Conservation (phyloP, 2,113 vertebrate species). For the Argyrosomus japonicus region DNA sequence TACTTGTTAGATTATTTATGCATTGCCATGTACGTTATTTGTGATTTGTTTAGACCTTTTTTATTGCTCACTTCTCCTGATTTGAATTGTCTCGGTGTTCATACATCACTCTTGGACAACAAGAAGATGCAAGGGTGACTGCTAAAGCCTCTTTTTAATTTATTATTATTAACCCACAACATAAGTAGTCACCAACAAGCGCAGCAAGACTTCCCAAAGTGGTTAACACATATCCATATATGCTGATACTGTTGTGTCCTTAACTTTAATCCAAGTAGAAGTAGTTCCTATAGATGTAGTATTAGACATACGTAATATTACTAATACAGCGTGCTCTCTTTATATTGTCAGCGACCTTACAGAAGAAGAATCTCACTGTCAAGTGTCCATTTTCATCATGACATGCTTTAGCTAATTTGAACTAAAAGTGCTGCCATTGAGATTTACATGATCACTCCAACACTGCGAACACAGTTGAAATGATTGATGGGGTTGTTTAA, state of each 20-base stretch:
- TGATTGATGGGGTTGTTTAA: conserved; percentile 64
- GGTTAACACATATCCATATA: too few species aligned
- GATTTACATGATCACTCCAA: conserved; percentile 33
- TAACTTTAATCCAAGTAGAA: neutral
- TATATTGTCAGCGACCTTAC: neutral
- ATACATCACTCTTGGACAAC: too few species aligned
- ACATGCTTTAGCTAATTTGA: conserved; percentile 30
- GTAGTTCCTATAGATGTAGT: neutral
- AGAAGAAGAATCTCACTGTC: conserved; percentile 4
- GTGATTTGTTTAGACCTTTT: neutral
- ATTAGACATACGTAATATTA: neutral
- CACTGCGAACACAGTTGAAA: conserved; percentile 42
- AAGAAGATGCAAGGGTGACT: neutral
- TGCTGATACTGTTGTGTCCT: neutral
- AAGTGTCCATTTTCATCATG: conserved; percentile 25
- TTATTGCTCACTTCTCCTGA: neutral
- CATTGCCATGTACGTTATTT: neutral
- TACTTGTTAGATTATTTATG: too few species aligned
- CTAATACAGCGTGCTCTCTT: neutral
- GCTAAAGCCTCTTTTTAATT: neutral
- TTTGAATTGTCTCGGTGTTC: neutral
- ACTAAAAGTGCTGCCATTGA: conserved; percentile 19
- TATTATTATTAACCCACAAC: too few species aligned
- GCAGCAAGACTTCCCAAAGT: too few species aligned
- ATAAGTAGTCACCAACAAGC: too few species aligned